These are phyloP conservation scores for Telmatherina bonti DNA, from an alignment of 2,797 vertebrate genomes.

Conservation along the genomic window DNA sequence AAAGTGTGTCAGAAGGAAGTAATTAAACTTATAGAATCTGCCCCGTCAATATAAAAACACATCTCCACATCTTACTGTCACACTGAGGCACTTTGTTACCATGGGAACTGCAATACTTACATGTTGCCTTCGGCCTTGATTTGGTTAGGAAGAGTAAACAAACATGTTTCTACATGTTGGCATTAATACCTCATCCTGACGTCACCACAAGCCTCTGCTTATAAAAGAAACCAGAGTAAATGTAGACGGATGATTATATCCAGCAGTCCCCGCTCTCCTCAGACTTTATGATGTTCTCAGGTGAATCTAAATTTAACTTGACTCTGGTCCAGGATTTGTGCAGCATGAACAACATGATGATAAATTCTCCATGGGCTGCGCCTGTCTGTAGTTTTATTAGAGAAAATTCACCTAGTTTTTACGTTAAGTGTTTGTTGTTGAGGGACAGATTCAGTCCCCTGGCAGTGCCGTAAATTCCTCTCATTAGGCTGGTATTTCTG, in stretches of 20 bases:
- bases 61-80: neutral
- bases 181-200: neutral
- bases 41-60: too few relatives aligned
- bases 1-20: too few relatives aligned
- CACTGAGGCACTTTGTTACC: too few relatives aligned
- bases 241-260: neutral
- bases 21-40: too few relatives aligned
- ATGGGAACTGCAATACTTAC: too few relatives aligned
- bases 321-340: constrained; percentile 16
- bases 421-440: neutral
- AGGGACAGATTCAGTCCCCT: neutral
- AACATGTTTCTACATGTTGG: neutral
- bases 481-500: constrained; percentile 60
- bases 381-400: neutral
- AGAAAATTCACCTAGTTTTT: neutral
- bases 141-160: neutral
- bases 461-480: constrained; percentile 19
- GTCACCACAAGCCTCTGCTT: neutral
- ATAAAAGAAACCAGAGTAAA: neutral
- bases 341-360: constrained; percentile 14
- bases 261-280: constrained; percentile 14
- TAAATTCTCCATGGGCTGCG: neutral
- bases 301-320: constrained; percentile 40
- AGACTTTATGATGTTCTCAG: constrained; percentile 19
- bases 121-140: neutral